Evolutionary conservation across 2,888 invertebrate species (phyloP).

Genomic region (Rotaria socialis): DNA sequence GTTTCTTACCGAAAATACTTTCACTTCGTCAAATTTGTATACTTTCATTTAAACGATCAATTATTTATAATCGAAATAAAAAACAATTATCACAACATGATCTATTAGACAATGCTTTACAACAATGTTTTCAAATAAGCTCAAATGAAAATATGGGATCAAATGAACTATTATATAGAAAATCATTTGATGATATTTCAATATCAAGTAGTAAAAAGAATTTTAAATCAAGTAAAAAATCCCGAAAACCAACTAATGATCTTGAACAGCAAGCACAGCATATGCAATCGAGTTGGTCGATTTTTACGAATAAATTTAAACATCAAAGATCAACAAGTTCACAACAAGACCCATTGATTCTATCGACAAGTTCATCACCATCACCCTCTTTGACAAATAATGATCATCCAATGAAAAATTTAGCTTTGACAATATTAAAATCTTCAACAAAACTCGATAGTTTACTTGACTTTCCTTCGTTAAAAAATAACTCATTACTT

Average conservation of each 20-base stretch:
- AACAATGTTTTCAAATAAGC: conserved; percentile 14
- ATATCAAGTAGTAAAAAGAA: neutral
- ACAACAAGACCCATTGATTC: neutral
- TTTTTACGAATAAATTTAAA: conserved; percentile 12
- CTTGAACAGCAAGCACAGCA: neutral
- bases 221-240: neutral
- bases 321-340: neutral
- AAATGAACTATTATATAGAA: neutral
- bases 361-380: too few species aligned
- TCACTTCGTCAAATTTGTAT: neutral
- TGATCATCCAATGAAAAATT: conserved; percentile 14
- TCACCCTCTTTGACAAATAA: neutral
- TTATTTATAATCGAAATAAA: neutral
- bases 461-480: conserved; percentile 16
- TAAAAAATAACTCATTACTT: neutral
- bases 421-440: neutral
- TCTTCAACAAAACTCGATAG: neutral
- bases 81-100: neutral
- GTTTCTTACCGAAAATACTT: neutral
- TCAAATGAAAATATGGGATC: neutral
- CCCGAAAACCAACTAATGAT: neutral
- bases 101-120: neutral
- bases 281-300: conserved; percentile 2
- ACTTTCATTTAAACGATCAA: neutral
- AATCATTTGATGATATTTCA: neutral